Evolutionary conservation across 2,888 invertebrate species (phyloP).

Genomic region (Lacanobia wlatinum): DNA sequence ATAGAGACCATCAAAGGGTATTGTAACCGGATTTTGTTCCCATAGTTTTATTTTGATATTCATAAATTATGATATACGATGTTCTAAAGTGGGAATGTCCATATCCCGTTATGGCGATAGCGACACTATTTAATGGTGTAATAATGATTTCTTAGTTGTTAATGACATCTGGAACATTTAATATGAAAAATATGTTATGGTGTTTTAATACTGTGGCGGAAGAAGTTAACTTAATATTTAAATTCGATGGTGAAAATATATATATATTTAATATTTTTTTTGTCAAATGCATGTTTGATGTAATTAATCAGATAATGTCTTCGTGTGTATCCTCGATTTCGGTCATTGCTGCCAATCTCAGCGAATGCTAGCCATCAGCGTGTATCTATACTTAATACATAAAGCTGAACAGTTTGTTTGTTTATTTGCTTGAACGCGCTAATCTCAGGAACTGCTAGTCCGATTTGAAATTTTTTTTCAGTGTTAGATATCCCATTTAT

Average conservation of each 20-base stretch:
- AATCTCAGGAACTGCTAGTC: no score
- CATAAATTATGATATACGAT: conserved; percentile 71
- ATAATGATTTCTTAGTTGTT: conserved; percentile 51
- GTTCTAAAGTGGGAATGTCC: conserved; percentile 63
- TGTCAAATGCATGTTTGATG: no score
- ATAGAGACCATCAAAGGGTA: conserved; percentile 77
- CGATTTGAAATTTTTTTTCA: no score
- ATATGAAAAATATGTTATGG: conserved; percentile 33
- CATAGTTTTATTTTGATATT: conserved; percentile 71
- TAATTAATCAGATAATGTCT: no score
- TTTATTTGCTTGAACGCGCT: no score
- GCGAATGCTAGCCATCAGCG: no score
- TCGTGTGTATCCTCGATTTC: no score
- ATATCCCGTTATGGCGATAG: conserved; percentile 48
- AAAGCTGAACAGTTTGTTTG: no score
- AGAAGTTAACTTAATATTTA: conserved; percentile 11
- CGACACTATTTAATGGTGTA: conserved; percentile 46
- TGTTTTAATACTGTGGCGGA: conserved; percentile 11
- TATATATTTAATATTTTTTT: no score
- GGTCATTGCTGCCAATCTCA: no score
- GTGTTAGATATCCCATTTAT: no score
- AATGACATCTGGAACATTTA: conserved; percentile 39
- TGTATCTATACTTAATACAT: no score
- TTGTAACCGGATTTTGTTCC: conserved; percentile 71
- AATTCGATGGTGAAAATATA: background rate